phyloP scores from a whole-genome alignment of 2,113 vertebrate genomes.

The Rhizomys pruinosus region DNA sequence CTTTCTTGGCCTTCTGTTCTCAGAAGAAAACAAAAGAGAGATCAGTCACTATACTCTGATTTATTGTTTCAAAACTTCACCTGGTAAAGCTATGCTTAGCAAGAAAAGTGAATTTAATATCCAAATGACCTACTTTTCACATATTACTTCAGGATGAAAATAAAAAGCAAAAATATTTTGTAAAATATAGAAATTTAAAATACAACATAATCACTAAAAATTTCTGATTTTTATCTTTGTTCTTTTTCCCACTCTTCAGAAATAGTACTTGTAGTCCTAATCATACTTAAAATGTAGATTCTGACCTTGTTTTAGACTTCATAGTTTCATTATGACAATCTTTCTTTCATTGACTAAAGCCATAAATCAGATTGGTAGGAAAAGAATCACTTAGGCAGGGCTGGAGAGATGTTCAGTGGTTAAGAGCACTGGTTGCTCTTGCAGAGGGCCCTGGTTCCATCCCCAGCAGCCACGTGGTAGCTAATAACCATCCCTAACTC shows the following conservation, averaged over 20 bases:
- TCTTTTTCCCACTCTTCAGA: not conserved
- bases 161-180: not conserved
- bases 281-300: conserved; percentile 33
- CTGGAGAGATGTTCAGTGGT: too few species aligned
- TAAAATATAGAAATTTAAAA: not conserved
- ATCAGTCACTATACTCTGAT: not conserved
- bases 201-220: conserved; percentile 12
- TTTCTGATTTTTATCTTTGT: not conserved
- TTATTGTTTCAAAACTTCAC: not conserved
- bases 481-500: too few species aligned
- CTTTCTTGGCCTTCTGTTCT: not conserved
- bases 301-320: not conserved
- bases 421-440: too few species aligned
- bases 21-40: conserved; percentile 26
- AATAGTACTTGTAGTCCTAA: not conserved
- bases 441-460: too few species aligned
- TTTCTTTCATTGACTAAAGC: conserved; percentile 13
- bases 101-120: not conserved
- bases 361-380: not conserved
- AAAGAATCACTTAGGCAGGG: not conserved
- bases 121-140: not conserved
- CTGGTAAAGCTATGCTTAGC: not conserved
- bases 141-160: not conserved
- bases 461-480: too few species aligned
- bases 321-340: not conserved